phyloP scores from a whole-genome alignment of 2,888 invertebrate species.

The Polylopha cassiicola region DNA sequence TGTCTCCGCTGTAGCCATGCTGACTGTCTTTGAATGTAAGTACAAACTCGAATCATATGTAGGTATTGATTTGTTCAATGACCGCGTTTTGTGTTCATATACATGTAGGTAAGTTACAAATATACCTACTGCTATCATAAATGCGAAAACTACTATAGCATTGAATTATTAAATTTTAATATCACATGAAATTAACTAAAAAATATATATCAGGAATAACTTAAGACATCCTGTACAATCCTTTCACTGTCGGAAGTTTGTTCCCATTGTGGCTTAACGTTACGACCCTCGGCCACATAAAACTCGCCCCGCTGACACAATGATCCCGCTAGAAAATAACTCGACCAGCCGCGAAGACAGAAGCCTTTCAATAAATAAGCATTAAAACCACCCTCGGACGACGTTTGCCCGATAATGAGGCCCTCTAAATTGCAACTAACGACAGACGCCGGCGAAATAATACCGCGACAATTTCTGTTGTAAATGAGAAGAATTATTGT shows the following conservation, averaged over 20 bases:
- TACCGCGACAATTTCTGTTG: conserved; percentile 29
- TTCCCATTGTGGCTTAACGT: conserved; percentile 25
- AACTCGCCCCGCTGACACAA: conserved; percentile 55
- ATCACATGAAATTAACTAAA: background rate
- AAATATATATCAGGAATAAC: conserved; percentile 1
- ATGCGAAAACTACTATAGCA: conserved; percentile 2
- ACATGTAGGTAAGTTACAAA: background rate
- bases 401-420: conserved; percentile 51
- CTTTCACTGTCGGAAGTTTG: conserved; percentile 19
- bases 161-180: background rate
- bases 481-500: conserved; percentile 40
- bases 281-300: conserved; percentile 44
- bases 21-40: conserved; percentile 94
- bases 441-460: conserved; percentile 27
- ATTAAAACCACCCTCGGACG: conserved; percentile 54
- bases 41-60: no score
- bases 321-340: conserved; percentile 61
- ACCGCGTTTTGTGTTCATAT: no score
- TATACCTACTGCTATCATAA: conserved; percentile 1
- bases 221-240: no score
- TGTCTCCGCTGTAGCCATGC: conserved; percentile 91
- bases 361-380: conserved; percentile 72
- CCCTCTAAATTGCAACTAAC: conserved; percentile 42
- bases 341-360: conserved; percentile 46
- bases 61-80: no score